Evolutionary conservation across 2,888 invertebrate genomes (phyloP).

Genomic region (Epinotia bilunana): DNA sequence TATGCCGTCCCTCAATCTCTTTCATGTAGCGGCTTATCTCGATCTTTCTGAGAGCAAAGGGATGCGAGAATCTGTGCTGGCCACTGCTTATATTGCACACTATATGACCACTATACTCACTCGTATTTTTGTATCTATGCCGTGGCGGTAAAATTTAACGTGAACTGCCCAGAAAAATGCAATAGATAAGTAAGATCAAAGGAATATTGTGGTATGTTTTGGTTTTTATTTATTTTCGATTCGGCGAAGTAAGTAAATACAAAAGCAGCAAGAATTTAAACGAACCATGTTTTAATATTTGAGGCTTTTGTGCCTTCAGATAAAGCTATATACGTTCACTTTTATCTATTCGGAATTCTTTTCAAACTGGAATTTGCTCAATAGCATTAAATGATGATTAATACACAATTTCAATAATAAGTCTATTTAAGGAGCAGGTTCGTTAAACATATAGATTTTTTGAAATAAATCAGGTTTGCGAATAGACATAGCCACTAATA

Average conservation of each 20-base stretch:
- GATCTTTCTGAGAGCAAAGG: slow-evolving; percentile 30
- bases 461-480: too few relatives aligned
- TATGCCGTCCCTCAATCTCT: slow-evolving; percentile 37
- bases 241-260: neutral
- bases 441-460: too few relatives aligned
- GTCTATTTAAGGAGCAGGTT: too few relatives aligned
- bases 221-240: neutral
- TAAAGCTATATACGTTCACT: too few relatives aligned
- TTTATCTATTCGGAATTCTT: too few relatives aligned
- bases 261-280: too few relatives aligned
- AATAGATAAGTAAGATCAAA: neutral
- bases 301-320: too few relatives aligned
- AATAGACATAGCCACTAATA: too few relatives aligned
- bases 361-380: too few relatives aligned
- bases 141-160: neutral
- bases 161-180: neutral
- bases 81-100: slow-evolving; percentile 7
- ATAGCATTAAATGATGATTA: too few relatives aligned
- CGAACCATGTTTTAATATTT: neutral
- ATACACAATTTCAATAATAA: too few relatives aligned
- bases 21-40: slow-evolving; percentile 37
- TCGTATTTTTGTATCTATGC: neutral
- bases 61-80: slow-evolving; percentile 18
- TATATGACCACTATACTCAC: neutral
- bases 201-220: neutral